phyloP scores from a whole-genome alignment of 2,113 vertebrate genomes.

The Marmota monax region DNA sequence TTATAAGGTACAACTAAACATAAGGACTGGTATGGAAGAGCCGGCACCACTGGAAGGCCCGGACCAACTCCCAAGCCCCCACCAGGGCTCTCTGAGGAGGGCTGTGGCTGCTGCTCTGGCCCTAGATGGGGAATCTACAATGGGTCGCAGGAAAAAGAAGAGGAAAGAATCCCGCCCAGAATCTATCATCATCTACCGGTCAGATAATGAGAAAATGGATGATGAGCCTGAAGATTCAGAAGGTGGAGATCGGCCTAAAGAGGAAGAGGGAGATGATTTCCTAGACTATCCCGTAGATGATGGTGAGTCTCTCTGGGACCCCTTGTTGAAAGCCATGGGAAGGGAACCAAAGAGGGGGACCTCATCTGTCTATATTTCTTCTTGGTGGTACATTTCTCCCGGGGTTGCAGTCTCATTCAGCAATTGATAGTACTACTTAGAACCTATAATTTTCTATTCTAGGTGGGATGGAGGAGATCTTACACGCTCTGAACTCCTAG shows the following conservation, averaged over 20 bases:
- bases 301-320: conserved; percentile 85
- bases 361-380: not conserved
- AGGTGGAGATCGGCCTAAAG: conserved; percentile 87
- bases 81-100: conserved; percentile 82
- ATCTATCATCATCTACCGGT: conserved; percentile 97
- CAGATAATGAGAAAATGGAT: conserved; percentile 91
- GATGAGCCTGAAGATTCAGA: conserved; percentile 91
- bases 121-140: conserved; percentile 90
- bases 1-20: not conserved
- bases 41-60: conserved; percentile 72
- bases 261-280: conserved; percentile 95
- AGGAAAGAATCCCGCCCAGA: conserved; percentile 95
- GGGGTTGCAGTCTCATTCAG: not conserved
- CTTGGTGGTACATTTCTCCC: not conserved
- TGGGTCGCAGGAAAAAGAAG: conserved; percentile 91
- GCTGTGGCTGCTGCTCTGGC: conserved; percentile 86
- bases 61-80: conserved; percentile 82
- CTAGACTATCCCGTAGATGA: conserved; percentile 92
- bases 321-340: not conserved
- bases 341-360: not conserved
- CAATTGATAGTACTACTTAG: not conserved
- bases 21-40: conserved; percentile 81
- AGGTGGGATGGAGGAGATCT: not conserved
- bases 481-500: not conserved
- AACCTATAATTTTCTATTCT: conserved; percentile 1